A percentile compares a stretch with the other conserved stretches of the same genome.
These are phyloP conservation scores for Hirundichthys speculiger DNA, from an alignment of 2,113 vertebrate genomes.

Conservation along the genomic window DNA sequence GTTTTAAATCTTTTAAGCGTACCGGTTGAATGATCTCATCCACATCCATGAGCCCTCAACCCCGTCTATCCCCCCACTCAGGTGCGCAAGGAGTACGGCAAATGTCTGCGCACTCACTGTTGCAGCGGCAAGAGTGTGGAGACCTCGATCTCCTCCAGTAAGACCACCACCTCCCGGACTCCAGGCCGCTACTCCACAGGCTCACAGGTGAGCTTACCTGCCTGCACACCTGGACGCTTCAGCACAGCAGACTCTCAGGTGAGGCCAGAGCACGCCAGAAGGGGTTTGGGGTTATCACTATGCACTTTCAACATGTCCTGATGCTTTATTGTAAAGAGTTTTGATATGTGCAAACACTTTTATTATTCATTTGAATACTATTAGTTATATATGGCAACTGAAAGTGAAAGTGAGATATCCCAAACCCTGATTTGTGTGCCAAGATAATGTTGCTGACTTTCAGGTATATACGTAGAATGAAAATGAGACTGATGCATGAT, in stretches of 20 bases:
- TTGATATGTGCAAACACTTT: too few relatives aligned
- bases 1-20: background rate
- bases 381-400: background rate
- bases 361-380: background rate
- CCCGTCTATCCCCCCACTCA: constrained; percentile 42
- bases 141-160: constrained; percentile 95
- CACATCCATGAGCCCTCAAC: background rate
- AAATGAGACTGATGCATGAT: constrained; percentile 51
- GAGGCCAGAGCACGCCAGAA: constrained; percentile 60
- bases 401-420: constrained; percentile 59
- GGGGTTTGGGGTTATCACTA: constrained; percentile 49
- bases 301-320: constrained; percentile 48
- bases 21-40: background rate
- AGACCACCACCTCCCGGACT: constrained; percentile 93
- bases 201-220: constrained; percentile 93
- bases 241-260: constrained; percentile 80
- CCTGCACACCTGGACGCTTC: constrained; percentile 79
- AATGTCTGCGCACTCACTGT: constrained; percentile 95
- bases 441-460: constrained; percentile 35
- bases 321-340: background rate
- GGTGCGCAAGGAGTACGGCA: constrained; percentile 99
- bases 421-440: constrained; percentile 47
- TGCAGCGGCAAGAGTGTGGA: constrained; percentile 98
- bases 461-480: constrained; percentile 29
- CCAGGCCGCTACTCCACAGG: constrained; percentile 96